Conservation (phyloP, 2,113 vertebrate species). For the Budorcas taxicolor region DNA sequence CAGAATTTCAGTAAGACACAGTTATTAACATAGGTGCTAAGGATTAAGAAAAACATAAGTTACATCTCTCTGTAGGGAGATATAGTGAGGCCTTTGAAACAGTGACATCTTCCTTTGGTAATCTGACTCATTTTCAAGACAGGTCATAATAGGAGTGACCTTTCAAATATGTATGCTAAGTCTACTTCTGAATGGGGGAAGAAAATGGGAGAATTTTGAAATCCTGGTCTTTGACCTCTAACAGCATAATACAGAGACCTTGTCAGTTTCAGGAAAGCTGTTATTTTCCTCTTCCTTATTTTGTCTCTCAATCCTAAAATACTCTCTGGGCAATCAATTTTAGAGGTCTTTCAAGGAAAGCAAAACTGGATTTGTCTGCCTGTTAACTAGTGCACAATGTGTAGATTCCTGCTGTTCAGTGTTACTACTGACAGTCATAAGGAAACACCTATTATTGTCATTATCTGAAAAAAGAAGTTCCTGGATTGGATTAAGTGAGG, state of each 20-base stretch:
- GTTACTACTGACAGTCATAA: background rate
- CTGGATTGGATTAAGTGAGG: conserved; percentile 2
- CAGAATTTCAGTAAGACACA: background rate
- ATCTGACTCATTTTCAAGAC: background rate
- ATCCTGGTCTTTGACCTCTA: background rate
- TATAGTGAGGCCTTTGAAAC: background rate
- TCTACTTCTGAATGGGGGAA: background rate
- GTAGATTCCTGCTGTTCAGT: background rate
- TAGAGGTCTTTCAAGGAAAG: conserved; percentile 16
- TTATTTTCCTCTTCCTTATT: background rate
- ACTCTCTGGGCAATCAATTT: background rate
- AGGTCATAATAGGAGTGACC: background rate
- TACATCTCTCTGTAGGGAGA: background rate
- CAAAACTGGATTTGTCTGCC: background rate
- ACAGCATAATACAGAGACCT: background rate
- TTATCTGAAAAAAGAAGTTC: conserved; percentile 19
- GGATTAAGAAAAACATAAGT: background rate
- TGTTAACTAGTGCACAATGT: background rate
- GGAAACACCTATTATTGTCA: conserved; percentile 3
- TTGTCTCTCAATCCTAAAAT: background rate
- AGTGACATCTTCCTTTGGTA: background rate
- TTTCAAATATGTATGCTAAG: background rate
- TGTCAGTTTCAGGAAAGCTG: background rate
- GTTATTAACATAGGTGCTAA: background rate
- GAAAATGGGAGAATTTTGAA: background rate